Percentiles rank a stretch among this genome's conserved stretches.
Conservation (phyloP, 2,888 invertebrate species). For the Andrena bicolor region DNA sequence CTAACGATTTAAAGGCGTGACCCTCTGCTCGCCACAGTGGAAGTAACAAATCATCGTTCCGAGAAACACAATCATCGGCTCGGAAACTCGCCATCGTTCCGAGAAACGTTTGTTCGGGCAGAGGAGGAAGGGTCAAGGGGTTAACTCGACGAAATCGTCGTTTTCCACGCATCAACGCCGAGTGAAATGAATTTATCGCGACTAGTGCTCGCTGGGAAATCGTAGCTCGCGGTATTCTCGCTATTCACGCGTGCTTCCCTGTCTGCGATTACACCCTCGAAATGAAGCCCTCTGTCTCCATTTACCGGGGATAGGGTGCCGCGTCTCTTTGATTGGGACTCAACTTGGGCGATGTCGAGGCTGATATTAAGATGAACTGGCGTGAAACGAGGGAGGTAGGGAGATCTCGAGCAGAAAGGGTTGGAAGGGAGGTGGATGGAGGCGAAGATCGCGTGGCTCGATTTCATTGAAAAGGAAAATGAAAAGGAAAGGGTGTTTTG, state of each 20-base stretch:
- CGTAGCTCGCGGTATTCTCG: background rate
- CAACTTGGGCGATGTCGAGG: conserved; percentile 24
- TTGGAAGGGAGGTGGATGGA: background rate
- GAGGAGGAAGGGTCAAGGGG: conserved; percentile 1
- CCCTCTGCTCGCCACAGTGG: background rate
- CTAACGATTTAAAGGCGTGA: background rate
- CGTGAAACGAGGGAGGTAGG: background rate
- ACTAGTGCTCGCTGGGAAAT: conserved; percentile 2
- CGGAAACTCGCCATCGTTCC: background rate
- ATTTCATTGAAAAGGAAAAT: conserved; percentile 18
- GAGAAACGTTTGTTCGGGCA: background rate
- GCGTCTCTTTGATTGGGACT: conserved; percentile 53
- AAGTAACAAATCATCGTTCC: background rate
- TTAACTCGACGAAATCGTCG: conserved; percentile 19
- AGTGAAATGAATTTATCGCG: conserved; percentile 31
- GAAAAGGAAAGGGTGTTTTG: background rate
- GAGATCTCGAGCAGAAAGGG: conserved; percentile 1
- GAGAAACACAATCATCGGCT: background rate
- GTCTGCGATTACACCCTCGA: conserved; percentile 32
- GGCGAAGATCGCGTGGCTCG: conserved; percentile 18
- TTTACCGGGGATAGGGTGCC: conserved; percentile 36
- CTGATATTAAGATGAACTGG: conserved; percentile 49
- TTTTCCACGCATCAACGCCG: conserved; percentile 10
- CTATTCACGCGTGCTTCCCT: conserved; percentile 43
- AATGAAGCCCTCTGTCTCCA: conserved; percentile 38